A percentile compares a stretch with the other conserved stretches of the same genome.
These are phyloP conservation scores for Melanotaenia pygmaea DNA, from an alignment of 2,797 vertebrate genomes.

Conservation along the genomic window DNA sequence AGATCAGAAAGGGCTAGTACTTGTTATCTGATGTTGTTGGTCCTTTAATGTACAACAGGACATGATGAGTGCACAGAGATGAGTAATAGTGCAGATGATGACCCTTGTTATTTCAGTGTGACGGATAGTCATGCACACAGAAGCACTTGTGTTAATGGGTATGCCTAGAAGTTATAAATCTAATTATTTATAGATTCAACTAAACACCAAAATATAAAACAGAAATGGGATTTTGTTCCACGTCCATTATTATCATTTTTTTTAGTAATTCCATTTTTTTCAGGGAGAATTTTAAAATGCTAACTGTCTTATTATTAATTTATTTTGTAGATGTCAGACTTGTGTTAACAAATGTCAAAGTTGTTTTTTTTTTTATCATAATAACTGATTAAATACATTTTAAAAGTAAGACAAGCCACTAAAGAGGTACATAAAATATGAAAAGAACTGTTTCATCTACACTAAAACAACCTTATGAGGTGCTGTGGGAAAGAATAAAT, in stretches of 20 bases:
- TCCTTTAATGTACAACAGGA: neutral
- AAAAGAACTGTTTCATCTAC: neutral
- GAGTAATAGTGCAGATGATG: neutral
- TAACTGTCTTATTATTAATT: too few species aligned
- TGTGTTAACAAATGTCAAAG: too few species aligned
- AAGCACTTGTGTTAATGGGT: neutral
- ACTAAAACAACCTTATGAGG: neutral
- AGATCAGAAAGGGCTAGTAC: constrained; percentile 32
- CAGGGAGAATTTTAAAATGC: too few species aligned
- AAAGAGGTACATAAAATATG: too few species aligned
- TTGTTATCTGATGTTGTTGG: constrained; percentile 5
- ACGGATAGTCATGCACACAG: neutral
- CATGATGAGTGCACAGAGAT: neutral
- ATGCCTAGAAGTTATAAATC: neutral
- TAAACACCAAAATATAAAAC: too few species aligned
- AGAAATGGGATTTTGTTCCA: too few species aligned
- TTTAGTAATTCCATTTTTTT: too few species aligned
- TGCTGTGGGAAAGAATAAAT: too few species aligned
- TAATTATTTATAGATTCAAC: neutral
- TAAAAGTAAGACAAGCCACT: neutral
- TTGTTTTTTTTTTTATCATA: neutral
- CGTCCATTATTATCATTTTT: too few species aligned
- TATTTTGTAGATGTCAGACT: too few species aligned
- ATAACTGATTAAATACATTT: neutral
- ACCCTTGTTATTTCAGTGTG: neutral